A percentile compares a stretch with the other conserved stretches of the same genome.
Evolutionary conservation across 2,888 invertebrate species (phyloP).

Genomic region (Lottia gigantea): DNA sequence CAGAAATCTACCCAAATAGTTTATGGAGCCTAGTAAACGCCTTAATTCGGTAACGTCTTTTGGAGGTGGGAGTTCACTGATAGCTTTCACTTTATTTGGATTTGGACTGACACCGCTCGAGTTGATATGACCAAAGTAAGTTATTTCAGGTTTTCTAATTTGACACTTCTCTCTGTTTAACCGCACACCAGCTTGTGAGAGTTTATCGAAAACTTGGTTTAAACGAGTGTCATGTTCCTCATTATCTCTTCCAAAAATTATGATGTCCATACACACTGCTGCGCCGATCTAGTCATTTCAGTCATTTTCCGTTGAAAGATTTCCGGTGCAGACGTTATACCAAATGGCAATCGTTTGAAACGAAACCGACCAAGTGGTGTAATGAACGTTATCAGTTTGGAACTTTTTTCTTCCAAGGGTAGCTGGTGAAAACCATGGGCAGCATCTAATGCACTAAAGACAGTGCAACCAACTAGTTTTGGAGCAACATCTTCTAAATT

Average conservation of each 20-base stretch:
- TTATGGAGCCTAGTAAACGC: conserved; percentile 25
- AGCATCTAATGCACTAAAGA: conserved; percentile 36
- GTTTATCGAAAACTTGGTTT: conserved; percentile 20
- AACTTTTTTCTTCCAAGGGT: conserved; percentile 22
- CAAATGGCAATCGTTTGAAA: conserved; percentile 26
- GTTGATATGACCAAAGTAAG: not conserved
- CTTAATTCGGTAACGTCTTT: conserved; percentile 18
- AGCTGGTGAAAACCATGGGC: conserved; percentile 38
- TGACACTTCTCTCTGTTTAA: conserved; percentile 25
- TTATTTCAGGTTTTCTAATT: conserved; percentile 18
- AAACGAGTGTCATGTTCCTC: conserved; percentile 23
- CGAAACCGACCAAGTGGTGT: conserved; percentile 23
- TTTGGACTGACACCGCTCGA: not conserved
- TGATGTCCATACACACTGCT: conserved; percentile 25
- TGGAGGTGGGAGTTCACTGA: conserved; percentile 21
- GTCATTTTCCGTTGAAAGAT: conserved; percentile 29
- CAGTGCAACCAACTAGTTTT: conserved; percentile 24
- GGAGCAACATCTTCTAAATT: conserved; percentile 29
- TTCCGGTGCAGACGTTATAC: conserved; percentile 27
- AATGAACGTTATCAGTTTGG: conserved; percentile 29
- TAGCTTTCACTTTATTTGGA: conserved; percentile 17
- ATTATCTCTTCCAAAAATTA: conserved; percentile 25
- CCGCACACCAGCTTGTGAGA: conserved; percentile 17
- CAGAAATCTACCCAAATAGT: too few relatives aligned
- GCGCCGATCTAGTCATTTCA: conserved; percentile 19